phyloP scores from a whole-genome alignment of 2,888 invertebrate genomes.

The Myopa tessellatipennis region DNA sequence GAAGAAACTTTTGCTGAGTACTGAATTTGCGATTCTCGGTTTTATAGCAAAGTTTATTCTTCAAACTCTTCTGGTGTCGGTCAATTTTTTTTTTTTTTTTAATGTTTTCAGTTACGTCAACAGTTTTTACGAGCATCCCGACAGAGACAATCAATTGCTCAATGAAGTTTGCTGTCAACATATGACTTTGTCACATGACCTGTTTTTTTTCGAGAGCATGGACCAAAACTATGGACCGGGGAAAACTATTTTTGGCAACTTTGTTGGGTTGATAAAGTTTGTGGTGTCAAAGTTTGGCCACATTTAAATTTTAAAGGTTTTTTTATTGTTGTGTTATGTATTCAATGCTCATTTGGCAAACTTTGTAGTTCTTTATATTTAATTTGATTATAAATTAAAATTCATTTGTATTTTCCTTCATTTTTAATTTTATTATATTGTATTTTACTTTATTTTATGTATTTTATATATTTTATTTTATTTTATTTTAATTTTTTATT shows the following conservation, averaged over 20 bases:
- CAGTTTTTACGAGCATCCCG: background rate
- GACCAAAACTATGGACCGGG: background rate
- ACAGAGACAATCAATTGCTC: background rate
- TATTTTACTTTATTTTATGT: no score
- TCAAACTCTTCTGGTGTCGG: background rate
- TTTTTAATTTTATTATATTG: no score
- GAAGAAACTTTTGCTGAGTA: background rate
- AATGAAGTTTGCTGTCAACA: constrained; percentile 3
- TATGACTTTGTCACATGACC: background rate
- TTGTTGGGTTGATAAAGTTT: background rate
- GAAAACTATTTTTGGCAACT: background rate
- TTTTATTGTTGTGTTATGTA: no score
- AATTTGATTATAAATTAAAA: no score
- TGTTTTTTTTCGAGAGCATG: background rate
- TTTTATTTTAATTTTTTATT: no score
- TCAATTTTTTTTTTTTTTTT: background rate
- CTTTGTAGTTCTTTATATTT: no score
- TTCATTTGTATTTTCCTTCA: no score
- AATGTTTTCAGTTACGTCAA: background rate
- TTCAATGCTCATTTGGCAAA: no score
- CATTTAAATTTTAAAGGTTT: background rate
- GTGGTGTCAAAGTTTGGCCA: background rate
- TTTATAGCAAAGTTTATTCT: background rate
- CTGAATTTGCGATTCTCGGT: background rate
- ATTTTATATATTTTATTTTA: no score